These are phyloP conservation scores for Anolis sagrei DNA, from an alignment of 2,113 vertebrate genomes.

Conservation along the genomic window DNA sequence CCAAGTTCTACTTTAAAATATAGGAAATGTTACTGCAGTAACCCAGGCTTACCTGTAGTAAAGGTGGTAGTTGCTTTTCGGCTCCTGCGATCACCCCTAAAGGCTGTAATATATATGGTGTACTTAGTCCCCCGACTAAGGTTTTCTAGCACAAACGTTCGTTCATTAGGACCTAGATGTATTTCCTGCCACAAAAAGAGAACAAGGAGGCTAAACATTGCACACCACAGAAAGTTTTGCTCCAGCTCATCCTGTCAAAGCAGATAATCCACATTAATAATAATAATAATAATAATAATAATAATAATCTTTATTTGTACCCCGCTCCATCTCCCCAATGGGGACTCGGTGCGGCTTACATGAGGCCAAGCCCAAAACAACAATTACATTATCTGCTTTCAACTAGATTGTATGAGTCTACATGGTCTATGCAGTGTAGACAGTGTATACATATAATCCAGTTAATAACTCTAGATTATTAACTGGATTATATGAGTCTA, in stretches of 20 bases:
- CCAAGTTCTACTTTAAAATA: neutral
- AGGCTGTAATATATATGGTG: constrained; percentile 79
- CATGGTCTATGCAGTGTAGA: too few relatives aligned
- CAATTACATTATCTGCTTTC: too few relatives aligned
- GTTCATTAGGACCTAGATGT: constrained; percentile 69
- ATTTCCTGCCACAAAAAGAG: constrained; percentile 71
- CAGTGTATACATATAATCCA: too few relatives aligned
- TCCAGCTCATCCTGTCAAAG: constrained; percentile 7
- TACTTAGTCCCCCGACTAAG: constrained; percentile 79
- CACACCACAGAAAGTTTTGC: neutral
- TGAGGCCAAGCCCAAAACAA: too few relatives aligned
- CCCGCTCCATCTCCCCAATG: too few relatives aligned
- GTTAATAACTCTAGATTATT: too few relatives aligned
- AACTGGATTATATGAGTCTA: too few relatives aligned
- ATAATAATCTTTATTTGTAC: too few relatives aligned
- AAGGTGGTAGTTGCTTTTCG: constrained; percentile 74
- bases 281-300: too few relatives aligned
- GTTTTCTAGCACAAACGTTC: constrained; percentile 71
- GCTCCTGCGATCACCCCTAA: constrained; percentile 79
- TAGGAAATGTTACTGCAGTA: neutral
- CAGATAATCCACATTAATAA: too few relatives aligned
- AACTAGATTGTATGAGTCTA: too few relatives aligned
- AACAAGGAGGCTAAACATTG: neutral
- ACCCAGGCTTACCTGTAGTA: constrained; percentile 78
- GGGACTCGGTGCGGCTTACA: too few relatives aligned